Percentiles rank a stretch among this genome's conserved stretches.
phyloP scores from a whole-genome alignment of 2,797 vertebrate genomes.

The Notoglanidium macrostoma region DNA sequence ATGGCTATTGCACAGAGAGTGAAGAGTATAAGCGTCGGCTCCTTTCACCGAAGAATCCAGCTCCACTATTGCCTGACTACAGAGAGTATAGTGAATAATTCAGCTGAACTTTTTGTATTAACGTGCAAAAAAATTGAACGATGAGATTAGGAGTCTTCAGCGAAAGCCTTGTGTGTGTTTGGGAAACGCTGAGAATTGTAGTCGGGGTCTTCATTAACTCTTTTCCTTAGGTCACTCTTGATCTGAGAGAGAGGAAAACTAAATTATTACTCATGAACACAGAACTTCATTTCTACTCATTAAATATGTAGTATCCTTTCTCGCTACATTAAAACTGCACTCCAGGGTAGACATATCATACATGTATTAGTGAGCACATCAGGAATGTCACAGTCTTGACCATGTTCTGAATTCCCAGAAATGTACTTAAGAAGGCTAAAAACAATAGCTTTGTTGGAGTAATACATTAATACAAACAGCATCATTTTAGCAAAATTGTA shows the following conservation, averaged over 20 bases:
- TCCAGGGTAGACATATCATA: neutral
- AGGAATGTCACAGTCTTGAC: neutral
- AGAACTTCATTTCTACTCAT: neutral
- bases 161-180: conserved; percentile 85
- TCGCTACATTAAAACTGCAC: neutral
- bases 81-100: conserved; percentile 1
- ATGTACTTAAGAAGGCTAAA: neutral
- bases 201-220: conserved; percentile 85
- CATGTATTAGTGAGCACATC: neutral
- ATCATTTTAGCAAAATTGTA: neutral
- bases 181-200: conserved; percentile 88
- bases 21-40: conserved; percentile 1
- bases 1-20: conserved; percentile 18
- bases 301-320: too few species aligned
- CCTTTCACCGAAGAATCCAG: conserved; percentile 28
- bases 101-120: neutral
- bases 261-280: neutral
- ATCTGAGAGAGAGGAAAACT: conserved; percentile 70
- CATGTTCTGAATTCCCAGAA: neutral
- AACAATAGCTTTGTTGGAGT: neutral
- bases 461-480: neutral
- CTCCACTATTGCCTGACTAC: conserved; percentile 25
- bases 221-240: conserved; percentile 85
- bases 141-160: conserved; percentile 76
- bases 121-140: conserved; percentile 2